Evolutionary conservation across 2,888 invertebrate genomes (phyloP), one percentile per base, ranked within the genome.

Genomic region (Nowickia ferox): DNA sequence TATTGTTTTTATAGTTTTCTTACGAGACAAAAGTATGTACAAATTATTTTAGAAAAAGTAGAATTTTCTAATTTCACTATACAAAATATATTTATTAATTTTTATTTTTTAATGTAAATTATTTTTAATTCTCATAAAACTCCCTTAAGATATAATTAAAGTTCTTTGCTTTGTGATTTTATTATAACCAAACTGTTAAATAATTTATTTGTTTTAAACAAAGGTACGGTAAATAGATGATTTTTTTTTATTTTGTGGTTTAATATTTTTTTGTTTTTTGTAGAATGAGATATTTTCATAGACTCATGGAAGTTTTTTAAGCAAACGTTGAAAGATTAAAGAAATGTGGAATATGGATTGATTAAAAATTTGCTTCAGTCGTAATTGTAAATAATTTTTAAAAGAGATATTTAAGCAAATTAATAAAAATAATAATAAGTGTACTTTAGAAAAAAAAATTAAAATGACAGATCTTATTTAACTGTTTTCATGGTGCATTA

Each of bases 181-280:
- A 61, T 59, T 53, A 40, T 82, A 79, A 82, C 76, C 77, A 69
- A 76, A 80, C 72, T 69, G 61, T 66, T 79, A 40, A 6, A 30
- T 75, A 79, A 59, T 79, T 87, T 78, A 84, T 87, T 87, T 86
- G 85, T 88, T 88, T 88, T 88, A 88, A 88, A 88, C 87, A 87
- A 88, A 88, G 88, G 88, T 88, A 88, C 88, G 80, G 84, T 88
- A 84, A 84, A 87, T 80, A 74, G 83, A 79, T 74, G 48, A 81
- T 65, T 84, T 30, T 69, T 75, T 57, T 55, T 78, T 1, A 46
- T 48, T 30, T 81, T 84, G 81, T 84, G 84, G 87, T 87, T 88
- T 66, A 72, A 46, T 68, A n/a, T 55, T 57, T 80, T 80, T 77
- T 10, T 53, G 48, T 77, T 30, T 30, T 30, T 6, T 5, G 30